A percentile compares a stretch with the other conserved stretches of the same genome.
These are phyloP conservation scores for Syritta pipiens DNA, from an alignment of 2,888 invertebrate species.

Conservation along the genomic window DNA sequence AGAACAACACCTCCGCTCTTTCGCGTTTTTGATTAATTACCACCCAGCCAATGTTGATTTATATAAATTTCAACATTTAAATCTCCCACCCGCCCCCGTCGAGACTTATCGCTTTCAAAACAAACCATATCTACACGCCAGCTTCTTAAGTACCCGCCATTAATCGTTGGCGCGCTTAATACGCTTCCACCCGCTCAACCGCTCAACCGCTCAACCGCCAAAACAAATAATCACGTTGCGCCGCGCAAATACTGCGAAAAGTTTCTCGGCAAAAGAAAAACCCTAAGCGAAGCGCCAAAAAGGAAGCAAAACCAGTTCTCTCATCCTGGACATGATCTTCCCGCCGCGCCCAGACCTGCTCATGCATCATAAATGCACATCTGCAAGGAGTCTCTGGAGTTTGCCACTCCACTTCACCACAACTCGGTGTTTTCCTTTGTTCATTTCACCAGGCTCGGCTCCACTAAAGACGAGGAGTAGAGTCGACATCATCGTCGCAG, in stretches of 20 bases:
- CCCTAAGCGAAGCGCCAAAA: slow-evolving; percentile 3
- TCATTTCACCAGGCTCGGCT: neutral
- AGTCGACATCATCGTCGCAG: slow-evolving; percentile 10
- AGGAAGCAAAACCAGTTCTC: neutral
- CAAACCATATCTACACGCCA: slow-evolving; percentile 54
- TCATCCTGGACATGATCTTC: slow-evolving; percentile 41
- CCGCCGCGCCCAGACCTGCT: too few relatives aligned
- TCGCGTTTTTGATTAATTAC: slow-evolving; percentile 60
- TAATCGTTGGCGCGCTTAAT: slow-evolving; percentile 48
- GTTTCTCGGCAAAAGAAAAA: slow-evolving; percentile 25
- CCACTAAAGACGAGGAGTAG: neutral
- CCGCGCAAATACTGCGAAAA: slow-evolving; percentile 42
- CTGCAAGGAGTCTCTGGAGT: slow-evolving; percentile 40
- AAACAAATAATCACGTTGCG: slow-evolving; percentile 53
- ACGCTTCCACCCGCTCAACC: slow-evolving; percentile 11
- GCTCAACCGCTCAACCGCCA: neutral
- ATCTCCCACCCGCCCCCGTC: slow-evolving; percentile 3
- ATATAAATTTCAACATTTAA: slow-evolving; percentile 46
- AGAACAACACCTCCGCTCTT: too few relatives aligned
- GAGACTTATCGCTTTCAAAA: slow-evolving; percentile 43
- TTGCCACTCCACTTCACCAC: neutral
- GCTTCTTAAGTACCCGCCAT: slow-evolving; percentile 48
- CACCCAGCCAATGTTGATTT: slow-evolving; percentile 36
- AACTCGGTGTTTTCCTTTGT: slow-evolving; percentile 50
- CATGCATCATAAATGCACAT: slow-evolving; percentile 68